Percentiles rank a stretch among this genome's conserved stretches.
Evolutionary conservation across 2,797 vertebrate species (phyloP).

Genomic region (Oceanodroma leucorhoa): DNA sequence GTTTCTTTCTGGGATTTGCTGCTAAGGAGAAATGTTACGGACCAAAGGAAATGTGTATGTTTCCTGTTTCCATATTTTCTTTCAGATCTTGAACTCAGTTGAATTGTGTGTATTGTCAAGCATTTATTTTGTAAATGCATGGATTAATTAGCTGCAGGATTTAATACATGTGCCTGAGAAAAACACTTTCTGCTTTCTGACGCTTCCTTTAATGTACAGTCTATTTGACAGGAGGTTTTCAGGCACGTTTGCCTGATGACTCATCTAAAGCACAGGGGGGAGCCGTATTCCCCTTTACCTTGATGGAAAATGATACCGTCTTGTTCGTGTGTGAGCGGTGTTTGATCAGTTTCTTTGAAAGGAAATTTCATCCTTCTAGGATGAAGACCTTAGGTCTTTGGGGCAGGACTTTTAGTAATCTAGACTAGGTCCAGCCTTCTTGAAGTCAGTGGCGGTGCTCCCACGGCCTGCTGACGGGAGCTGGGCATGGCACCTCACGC

Average conservation of each 20-base stretch:
- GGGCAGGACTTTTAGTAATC: neutral
- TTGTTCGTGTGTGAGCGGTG: neutral
- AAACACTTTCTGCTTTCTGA: conserved; percentile 4
- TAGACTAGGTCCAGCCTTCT: neutral
- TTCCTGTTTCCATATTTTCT: neutral
- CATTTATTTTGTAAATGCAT: neutral
- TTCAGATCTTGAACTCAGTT: neutral
- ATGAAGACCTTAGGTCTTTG: neutral
- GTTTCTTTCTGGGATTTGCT: neutral
- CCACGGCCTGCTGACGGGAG: neutral
- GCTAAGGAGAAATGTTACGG: neutral
- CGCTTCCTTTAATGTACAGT: neutral
- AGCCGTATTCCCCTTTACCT: neutral
- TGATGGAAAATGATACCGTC: neutral
- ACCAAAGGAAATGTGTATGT: neutral
- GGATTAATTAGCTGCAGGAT: conserved; percentile 31
- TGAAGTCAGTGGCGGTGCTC: rapidly evolving
- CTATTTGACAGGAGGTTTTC: conserved; percentile 15
- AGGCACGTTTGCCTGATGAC: neutral
- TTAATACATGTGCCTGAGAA: neutral
- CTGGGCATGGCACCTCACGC: neutral
- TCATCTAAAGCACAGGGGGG: neutral
- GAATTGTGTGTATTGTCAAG: neutral
- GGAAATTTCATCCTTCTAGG: neutral
- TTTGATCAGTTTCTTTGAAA: neutral